Evolutionary conservation across 92 coral and sea anemone species (phyloP).

Genomic region (Palythoa grandis): DNA sequence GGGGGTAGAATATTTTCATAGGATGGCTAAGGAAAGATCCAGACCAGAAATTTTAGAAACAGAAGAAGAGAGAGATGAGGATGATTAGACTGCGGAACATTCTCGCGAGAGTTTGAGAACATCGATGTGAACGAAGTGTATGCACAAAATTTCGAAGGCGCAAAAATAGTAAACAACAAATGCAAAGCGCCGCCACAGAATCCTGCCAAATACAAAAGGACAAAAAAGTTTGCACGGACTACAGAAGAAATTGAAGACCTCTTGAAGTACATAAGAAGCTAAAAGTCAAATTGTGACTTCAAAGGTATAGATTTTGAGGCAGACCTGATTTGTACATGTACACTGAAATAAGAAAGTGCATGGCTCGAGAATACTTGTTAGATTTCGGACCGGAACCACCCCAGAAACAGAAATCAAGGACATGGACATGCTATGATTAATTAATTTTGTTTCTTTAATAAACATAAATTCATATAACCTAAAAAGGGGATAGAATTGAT

Average conservation of each 20-base stretch:
- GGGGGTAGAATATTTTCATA: slow-evolving; percentile 13
- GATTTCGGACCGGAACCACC: slow-evolving; percentile 46
- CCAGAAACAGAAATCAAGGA: slow-evolving; percentile 47
- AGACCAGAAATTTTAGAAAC: slow-evolving; percentile 4
- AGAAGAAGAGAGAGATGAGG: slow-evolving; percentile 5
- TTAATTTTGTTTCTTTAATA: no score
- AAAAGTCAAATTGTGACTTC: slow-evolving; percentile 54
- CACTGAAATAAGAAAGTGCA: slow-evolving; percentile 41
- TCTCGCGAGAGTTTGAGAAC: slow-evolving; percentile 6
- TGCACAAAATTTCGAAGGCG: slow-evolving; percentile 10
- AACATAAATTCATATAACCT: no score
- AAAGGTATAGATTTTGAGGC: slow-evolving; percentile 63
- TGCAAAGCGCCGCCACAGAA: slow-evolving; percentile 21
- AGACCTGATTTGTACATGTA: slow-evolving; percentile 49
- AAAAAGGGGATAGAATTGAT: no score
- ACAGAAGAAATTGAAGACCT: slow-evolving; percentile 43
- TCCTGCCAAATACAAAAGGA: slow-evolving; percentile 25
- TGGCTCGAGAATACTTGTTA: slow-evolving; percentile 33
- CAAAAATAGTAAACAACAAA: not conserved
- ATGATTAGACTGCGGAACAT: not conserved
- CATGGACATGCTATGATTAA: no score
- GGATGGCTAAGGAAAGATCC: slow-evolving; percentile 17
- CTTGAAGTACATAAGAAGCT: slow-evolving; percentile 46
- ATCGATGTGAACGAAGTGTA: not conserved
- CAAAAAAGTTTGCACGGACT: slow-evolving; percentile 51